These are phyloP conservation scores for Enteromius argenteus DNA, from an alignment of 2,797 vertebrate species.

Conservation along the genomic window DNA sequence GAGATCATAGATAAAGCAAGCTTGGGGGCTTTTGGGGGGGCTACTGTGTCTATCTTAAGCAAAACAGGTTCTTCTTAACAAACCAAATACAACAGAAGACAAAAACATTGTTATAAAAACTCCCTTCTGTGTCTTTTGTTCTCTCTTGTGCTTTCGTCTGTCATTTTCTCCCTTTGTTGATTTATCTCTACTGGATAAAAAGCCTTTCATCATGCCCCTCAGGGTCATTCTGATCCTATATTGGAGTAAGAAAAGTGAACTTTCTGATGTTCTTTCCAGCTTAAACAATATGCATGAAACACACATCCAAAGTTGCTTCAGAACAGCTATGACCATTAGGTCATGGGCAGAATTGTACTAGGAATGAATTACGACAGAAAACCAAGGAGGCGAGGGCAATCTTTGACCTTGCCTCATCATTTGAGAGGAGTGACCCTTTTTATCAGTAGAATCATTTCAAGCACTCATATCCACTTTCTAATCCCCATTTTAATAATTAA, in stretches of 20 bases:
- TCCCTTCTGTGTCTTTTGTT: conserved; percentile 42
- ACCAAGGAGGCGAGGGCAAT: background rate
- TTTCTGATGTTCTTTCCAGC: conserved; percentile 67
- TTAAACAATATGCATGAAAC: conserved; percentile 13
- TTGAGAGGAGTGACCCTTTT: conserved; percentile 40
- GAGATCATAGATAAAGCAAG: conserved; percentile 50
- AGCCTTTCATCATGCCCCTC: conserved; percentile 67
- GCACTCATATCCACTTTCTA: conserved; percentile 57
- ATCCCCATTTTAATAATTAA: conserved; percentile 58
- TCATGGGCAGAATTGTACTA: background rate
- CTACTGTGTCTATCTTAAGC: conserved; percentile 63
- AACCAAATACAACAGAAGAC: conserved; percentile 74
- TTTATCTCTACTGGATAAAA: conserved; percentile 68
- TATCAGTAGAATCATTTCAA: conserved; percentile 46
- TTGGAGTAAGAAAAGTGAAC: conserved; percentile 69
- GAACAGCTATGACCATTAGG: conserved; percentile 28
- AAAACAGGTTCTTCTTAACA: conserved; percentile 70
- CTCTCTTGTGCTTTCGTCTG: conserved; percentile 6
- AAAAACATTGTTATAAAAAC: conserved; percentile 61
- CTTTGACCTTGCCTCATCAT: conserved; percentile 50
- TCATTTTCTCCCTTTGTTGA: conserved; percentile 67
- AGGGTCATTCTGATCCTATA: conserved; percentile 60
- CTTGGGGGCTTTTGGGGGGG: conserved; percentile 55
- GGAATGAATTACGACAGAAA: background rate
- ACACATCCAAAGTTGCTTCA: conserved; percentile 28